Conservation (phyloP, 1,140 invertebrate species). For the Coptotermes formosanus region DNA sequence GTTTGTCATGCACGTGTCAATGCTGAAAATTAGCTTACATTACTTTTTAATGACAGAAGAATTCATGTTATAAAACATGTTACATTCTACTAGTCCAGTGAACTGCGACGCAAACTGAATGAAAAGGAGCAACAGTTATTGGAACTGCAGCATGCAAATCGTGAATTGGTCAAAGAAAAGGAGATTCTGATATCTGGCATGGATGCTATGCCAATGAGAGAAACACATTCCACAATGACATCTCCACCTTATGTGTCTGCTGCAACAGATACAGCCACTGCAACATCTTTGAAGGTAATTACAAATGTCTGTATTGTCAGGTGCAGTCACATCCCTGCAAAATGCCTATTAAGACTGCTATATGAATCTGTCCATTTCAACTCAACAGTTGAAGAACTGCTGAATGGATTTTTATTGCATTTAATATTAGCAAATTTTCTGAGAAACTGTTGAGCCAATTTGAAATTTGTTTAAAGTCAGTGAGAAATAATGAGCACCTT, state of each 20-base stretch:
- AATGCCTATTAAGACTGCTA: too few species aligned
- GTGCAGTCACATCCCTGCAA: too few species aligned
- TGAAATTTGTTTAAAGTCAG: too few species aligned
- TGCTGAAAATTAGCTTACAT: too few species aligned
- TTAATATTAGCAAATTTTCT: too few species aligned
- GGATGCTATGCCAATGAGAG: slow-evolving; percentile 41
- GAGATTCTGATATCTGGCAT: slow-evolving; percentile 47
- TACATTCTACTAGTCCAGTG: slow-evolving; percentile 38
- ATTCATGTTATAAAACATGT: not conserved
- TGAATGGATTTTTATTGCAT: too few species aligned
- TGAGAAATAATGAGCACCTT: too few species aligned
- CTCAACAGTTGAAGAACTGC: too few species aligned
- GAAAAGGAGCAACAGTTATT: slow-evolving; percentile 49
- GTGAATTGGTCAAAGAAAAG: slow-evolving; percentile 48
- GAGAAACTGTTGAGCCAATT: too few species aligned
- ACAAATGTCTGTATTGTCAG: slow-evolving; percentile 30
- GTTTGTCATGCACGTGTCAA: too few species aligned
- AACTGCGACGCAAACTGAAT: slow-evolving; percentile 46
- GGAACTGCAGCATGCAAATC: slow-evolving; percentile 48
- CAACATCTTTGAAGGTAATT: slow-evolving; percentile 30
- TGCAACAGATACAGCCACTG: slow-evolving; percentile 26
- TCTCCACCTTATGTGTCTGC: slow-evolving; percentile 27
- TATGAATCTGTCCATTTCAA: too few species aligned
- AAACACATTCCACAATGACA: slow-evolving; percentile 41
- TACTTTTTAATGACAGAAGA: not conserved